A percentile compares a stretch with the other conserved stretches of the same genome.
phyloP scores from a whole-genome alignment of 2,888 invertebrate genomes.

The Alitta virens region DNA sequence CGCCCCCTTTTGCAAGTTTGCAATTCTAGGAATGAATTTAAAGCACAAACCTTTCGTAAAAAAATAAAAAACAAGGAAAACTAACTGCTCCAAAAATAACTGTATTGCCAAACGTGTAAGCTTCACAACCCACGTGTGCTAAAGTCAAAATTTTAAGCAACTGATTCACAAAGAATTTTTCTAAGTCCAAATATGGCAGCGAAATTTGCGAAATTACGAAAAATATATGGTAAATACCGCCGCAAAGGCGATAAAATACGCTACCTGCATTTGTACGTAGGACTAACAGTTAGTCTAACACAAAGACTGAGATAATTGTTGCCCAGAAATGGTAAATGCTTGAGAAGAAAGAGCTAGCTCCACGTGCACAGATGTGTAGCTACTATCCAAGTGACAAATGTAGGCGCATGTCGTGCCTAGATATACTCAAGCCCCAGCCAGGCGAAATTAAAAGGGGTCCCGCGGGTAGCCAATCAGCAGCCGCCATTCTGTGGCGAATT shows the following conservation, averaged over 20 bases:
- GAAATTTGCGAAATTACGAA: not conserved
- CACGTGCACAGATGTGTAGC: constrained; percentile 19
- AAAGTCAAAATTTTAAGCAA: no score
- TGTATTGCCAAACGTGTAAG: not conserved
- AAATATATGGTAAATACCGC: not conserved
- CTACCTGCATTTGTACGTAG: constrained; percentile 19
- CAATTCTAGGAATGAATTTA: not conserved
- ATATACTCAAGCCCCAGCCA: constrained; percentile 11
- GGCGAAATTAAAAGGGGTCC: constrained; percentile 20
- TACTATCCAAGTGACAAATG: constrained; percentile 19
- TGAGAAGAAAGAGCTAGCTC: constrained; percentile 5
- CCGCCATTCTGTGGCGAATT: constrained; percentile 13
- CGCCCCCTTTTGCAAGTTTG: no score
- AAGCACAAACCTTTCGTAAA: not conserved
- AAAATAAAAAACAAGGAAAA: not conserved
- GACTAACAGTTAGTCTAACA: constrained; percentile 9
- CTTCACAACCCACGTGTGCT: not conserved
- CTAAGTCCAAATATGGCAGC: constrained; percentile 9
- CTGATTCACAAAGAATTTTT: constrained; percentile 5
- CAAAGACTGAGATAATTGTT: not conserved
- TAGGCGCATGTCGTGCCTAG: constrained; percentile 18
- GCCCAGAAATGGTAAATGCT: constrained; percentile 1
- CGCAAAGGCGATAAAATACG: constrained; percentile 5
- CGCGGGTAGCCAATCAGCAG: constrained; percentile 19
- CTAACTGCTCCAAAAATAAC: not conserved